These are phyloP conservation scores for Cichladusa arquata DNA, from an alignment of 2,113 vertebrate species.

Conservation along the genomic window DNA sequence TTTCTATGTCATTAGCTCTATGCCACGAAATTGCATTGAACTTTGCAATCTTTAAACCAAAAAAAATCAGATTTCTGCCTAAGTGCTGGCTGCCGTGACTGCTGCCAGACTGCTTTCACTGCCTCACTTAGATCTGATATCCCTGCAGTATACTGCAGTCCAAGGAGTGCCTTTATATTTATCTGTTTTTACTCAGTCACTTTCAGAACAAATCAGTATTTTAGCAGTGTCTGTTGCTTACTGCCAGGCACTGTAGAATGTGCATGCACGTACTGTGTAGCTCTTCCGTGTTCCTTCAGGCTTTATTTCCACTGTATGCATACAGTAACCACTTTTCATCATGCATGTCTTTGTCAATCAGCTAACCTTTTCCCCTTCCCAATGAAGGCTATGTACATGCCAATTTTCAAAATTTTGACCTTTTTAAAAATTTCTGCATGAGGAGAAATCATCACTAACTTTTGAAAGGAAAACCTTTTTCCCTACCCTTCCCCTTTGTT, in stretches of 20 bases:
- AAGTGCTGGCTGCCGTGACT: not conserved
- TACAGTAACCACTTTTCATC: conserved; percentile 45
- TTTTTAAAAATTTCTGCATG: conserved; percentile 37
- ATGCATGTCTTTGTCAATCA: conserved; percentile 51
- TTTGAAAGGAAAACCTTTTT: conserved; percentile 4
- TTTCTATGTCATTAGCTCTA: not conserved
- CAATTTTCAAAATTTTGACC: not conserved
- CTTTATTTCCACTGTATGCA: conserved; percentile 50
- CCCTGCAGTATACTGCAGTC: not conserved
- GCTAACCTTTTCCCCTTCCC: conserved; percentile 18
- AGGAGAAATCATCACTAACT: conserved; percentile 35
- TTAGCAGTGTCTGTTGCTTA: conserved; percentile 1
- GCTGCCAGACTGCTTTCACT: not conserved
- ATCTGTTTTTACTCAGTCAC: conserved; percentile 41
- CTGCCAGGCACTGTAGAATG: conserved; percentile 9
- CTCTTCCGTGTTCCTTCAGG: conserved; percentile 17
- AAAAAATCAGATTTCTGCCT: not conserved
- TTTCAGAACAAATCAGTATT: conserved; percentile 63
- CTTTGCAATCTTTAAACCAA: not conserved
- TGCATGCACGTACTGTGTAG: conserved; percentile 42
- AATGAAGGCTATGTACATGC: not conserved
- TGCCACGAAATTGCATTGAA: not conserved
- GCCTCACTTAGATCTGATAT: not conserved
- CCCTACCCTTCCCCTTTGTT: not conserved
- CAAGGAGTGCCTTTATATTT: not conserved